Evolutionary conservation across 2,113 vertebrate species (phyloP), one percentile per base, ranked within the genome.

Genomic region (Leucopsar rothschildi): DNA sequence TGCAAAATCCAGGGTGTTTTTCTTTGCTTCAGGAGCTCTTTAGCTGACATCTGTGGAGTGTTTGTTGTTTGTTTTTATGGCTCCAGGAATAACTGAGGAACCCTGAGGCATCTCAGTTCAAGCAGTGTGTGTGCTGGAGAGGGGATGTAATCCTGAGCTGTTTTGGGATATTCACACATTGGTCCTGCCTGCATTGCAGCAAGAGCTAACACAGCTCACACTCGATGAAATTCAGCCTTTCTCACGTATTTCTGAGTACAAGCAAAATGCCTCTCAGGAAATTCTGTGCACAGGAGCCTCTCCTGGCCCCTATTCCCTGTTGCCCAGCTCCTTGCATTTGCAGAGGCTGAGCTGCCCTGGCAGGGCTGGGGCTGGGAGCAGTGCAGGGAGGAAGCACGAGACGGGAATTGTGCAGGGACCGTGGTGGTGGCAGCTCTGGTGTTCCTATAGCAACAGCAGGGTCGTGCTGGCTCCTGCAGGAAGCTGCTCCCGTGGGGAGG

Each of bases 401-500:
- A 63, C 40, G 85, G 59, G 85, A 93, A 86, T 76, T 89, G 76
- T 91, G 44, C 85, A 13, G 69, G 96, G 94, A 66, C 95, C 91
- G 92, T 28, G 86, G 93, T 86, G 97, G 50, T 63, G 93, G 92
- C 52, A 86, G 90, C 79, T 66, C 95, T 37, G 7, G 19, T 82
- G 93, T 98, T 97, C 95, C 98, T 95, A 97, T 97, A 96, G 97
- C 97, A 98, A 97, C 97, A 92, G 52, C 61, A 80, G 88, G 47
- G 79, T 78, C 3, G 0, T 79, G 88, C 93, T 88, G 68, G 76
- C 50, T 96, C 95, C 94, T 90, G 93, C 35, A 94, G 92, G 82
- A 88, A 92, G 91, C 82, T 23, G 50, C 17, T 95, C 94, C 83
- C 92, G 15, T 4, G 52, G 96, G 95, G 66, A 92, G 95, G 71